Percentiles rank a stretch among this genome's conserved stretches.
Conservation (phyloP, 2,113 vertebrate genomes). For the Halichoerus grypus region DNA sequence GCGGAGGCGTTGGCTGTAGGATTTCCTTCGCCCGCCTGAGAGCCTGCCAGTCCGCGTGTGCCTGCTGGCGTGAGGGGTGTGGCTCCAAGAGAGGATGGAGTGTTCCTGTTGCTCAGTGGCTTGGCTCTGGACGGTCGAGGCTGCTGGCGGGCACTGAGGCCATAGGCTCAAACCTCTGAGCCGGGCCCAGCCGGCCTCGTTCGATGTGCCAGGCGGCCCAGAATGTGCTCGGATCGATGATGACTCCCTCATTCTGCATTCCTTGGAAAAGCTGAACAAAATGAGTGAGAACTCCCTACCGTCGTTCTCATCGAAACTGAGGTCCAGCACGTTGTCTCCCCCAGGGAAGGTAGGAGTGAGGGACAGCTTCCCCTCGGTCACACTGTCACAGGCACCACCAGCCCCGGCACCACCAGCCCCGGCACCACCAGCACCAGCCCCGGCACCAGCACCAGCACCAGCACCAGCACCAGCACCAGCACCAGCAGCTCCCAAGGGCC, state of each 20-base stretch:
- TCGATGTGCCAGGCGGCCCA: rapidly evolving
- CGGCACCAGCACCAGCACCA: no score
- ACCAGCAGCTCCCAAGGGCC: no score
- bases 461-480: no score
- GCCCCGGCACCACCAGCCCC: no score
- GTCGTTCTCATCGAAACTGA: neutral
- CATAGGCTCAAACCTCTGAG: rapidly evolving
- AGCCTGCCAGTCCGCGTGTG: no score
- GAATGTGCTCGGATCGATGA: neutral
- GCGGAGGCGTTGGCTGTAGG: rapidly evolving
- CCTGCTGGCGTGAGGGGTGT: rapidly evolving
- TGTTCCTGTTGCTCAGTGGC: neutral
- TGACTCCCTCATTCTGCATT: neutral
- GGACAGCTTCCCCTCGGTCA: no score
- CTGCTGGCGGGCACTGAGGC: no score
- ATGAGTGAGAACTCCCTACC: neutral
- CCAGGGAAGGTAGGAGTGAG: neutral
- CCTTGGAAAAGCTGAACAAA: slow-evolving; percentile 61
- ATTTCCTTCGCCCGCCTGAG: rapidly evolving
- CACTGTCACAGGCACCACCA: rapidly evolving
- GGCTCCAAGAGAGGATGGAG: no score
- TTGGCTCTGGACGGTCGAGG: neutral
- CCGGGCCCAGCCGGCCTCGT: no score
- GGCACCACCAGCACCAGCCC: rapidly evolving
- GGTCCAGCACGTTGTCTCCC: neutral